Conservation (phyloP, 2,113 vertebrate species). For the Paracanthobrama guichenoti region DNA sequence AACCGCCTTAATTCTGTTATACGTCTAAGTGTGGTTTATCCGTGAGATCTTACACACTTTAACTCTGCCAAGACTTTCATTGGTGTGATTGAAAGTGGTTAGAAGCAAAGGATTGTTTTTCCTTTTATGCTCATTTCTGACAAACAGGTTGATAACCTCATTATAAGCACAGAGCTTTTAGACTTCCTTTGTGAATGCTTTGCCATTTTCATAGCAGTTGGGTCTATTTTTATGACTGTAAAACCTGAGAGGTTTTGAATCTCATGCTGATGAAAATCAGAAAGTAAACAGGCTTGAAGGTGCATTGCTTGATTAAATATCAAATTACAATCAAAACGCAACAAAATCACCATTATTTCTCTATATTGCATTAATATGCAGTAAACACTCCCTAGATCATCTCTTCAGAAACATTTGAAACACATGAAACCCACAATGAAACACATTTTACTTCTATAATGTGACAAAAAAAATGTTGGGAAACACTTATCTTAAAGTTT, state of each 20-base stretch:
- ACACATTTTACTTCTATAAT: not conserved
- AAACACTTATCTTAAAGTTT: no score
- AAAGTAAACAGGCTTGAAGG: not conserved
- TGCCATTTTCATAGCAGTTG: not conserved
- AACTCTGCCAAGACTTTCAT: not conserved
- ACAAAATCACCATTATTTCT: not conserved
- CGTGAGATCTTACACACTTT: not conserved
- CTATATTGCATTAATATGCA: not conserved
- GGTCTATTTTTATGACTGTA: not conserved
- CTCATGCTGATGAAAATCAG: not conserved
- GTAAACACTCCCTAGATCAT: not conserved
- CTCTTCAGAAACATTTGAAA: not conserved
- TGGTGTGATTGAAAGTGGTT: not conserved
- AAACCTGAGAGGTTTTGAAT: not conserved
- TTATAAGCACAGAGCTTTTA: not conserved
- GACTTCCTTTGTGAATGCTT: not conserved
- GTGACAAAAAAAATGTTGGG: not conserved
- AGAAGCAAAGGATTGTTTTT: not conserved
- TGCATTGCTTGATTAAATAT: conserved; percentile 17
- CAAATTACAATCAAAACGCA: not conserved
- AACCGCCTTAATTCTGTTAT: not conserved
- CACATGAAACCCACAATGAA: not conserved
- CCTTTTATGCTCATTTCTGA: not conserved
- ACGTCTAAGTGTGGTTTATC: not conserved
- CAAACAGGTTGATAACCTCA: not conserved